Evolutionary conservation across 1,140 invertebrate genomes (phyloP).

Genomic region (Parapsyche elsis): DNA sequence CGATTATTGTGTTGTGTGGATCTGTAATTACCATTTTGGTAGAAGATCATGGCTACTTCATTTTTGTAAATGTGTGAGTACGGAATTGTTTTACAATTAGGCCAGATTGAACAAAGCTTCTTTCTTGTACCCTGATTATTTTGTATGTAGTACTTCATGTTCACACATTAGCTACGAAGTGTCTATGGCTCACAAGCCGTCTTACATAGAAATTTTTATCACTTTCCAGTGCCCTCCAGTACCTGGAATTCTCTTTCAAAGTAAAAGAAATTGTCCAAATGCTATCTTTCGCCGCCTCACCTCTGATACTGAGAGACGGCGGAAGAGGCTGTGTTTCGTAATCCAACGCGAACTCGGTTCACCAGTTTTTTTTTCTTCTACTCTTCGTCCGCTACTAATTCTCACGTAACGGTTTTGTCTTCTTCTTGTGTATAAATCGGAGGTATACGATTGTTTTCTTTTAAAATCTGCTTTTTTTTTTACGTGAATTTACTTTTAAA

Average conservation of each 20-base stretch:
- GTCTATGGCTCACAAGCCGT: too few species aligned
- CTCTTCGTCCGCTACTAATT: neutral
- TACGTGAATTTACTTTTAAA: neutral
- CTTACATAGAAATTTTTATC: too few species aligned
- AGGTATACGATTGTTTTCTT: neutral
- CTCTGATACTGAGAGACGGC: neutral
- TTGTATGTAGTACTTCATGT: too few species aligned
- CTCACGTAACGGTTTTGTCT: conserved; percentile 8
- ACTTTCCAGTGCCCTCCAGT: neutral
- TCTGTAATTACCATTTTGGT: conserved; percentile 22
- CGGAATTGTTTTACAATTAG: neutral
- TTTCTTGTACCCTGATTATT: too few species aligned
- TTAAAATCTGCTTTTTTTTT: neutral
- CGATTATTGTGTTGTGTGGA: conserved; percentile 1
- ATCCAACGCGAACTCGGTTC: neutral
- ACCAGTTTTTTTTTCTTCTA: conserved; percentile 2
- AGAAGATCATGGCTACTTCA: neutral
- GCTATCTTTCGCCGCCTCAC: neutral
- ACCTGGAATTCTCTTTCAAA: neutral
- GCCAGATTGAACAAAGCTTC: too few species aligned
- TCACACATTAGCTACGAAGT: too few species aligned
- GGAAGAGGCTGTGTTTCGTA: conserved; percentile 16
- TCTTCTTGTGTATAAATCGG: conserved; percentile 1
- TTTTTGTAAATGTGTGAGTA: too few species aligned
- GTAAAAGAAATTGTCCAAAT: conserved; percentile 13